phyloP scores from a whole-genome alignment of 2,113 vertebrate genomes.

The Panurus biarmicus region DNA sequence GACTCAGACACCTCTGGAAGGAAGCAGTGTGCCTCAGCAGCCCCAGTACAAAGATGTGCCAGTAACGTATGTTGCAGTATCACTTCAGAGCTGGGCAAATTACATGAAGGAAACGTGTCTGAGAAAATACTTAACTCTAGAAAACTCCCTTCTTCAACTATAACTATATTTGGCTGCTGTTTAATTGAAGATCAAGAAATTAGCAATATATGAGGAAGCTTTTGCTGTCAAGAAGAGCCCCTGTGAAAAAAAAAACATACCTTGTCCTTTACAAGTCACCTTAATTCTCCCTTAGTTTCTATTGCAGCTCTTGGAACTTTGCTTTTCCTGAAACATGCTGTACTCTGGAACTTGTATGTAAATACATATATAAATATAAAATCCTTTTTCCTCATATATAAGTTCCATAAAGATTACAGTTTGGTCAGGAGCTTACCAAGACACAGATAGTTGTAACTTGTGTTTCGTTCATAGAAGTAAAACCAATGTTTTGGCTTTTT shows the following conservation, averaged over 20 bases:
- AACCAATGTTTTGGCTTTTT: not conserved
- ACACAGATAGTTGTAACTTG: not conserved
- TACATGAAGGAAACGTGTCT: not conserved
- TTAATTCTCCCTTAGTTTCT: not conserved
- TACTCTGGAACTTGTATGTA: not conserved
- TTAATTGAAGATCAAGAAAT: not conserved
- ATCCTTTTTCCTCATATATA: not conserved
- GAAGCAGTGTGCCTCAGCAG: slow-evolving; percentile 85
- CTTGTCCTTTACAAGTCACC: not conserved
- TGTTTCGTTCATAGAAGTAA: not conserved
- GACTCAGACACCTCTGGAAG: slow-evolving; percentile 95
- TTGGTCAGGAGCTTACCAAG: not conserved
- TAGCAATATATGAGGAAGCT: not conserved
- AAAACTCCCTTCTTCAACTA: not conserved
- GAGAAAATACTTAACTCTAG: not conserved
- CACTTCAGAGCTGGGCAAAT: not conserved
- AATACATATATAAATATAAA: not conserved
- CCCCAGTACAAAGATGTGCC: slow-evolving; percentile 96
- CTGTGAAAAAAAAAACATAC: not conserved
- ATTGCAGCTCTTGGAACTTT: not conserved
- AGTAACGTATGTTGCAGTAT: slow-evolving; percentile 77
- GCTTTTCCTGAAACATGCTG: not conserved
- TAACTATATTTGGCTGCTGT: not conserved
- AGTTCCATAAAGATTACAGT: not conserved
- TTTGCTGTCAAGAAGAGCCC: not conserved